Base-by-base conservation (phyloP, 2,797 vertebrate species). In the Hephaestus fuliginosus region DNA sequence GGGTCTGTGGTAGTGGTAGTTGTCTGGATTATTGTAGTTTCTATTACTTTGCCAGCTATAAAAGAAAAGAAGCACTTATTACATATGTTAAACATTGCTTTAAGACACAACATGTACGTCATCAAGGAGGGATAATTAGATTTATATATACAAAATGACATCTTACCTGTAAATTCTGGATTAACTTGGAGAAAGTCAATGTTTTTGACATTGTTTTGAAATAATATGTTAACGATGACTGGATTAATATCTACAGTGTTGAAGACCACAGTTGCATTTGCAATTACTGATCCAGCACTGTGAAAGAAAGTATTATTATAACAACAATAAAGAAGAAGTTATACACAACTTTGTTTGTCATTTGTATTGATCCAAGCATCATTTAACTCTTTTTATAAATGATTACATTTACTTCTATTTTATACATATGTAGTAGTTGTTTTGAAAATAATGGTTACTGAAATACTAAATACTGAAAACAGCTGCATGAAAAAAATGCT, bases 231-330 rank as follows among this genome's bases (percentile, higher is more conserved):
- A 36, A 93, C 13, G 1, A 94, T 3, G 0, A 0, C 0, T 0
- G 3, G 0, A 71, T 93, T 92, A 36, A 91, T 89, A 0, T 0
- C 0, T 0, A 0, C 0, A 1, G 76, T 75, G 4, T 86, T 7
- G 70, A 94, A 94, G 22, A 71, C 3, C 2, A 94, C 0, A 43
- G 12, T 89, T 57, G 80, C 12, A 61, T 82, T 86, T 17, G 91
- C 93, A 1, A 94, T 89, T 25, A 94, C 86, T 5, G 93, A 90
- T 57, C 88, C 91, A 3, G 74, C 57, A 0, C 93, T 94, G 83
- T 71, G 53, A 87, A 80, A 18, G 64, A 78, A 66, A 30, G 28
- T n/a, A 63, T 36, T 20, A 55, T 18, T 39, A 46, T 41, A 8
- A 74, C 20, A 14, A 48, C 5, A 15, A 14, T 18, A 57, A 33